phyloP scores from a whole-genome alignment of 2,888 invertebrate species.

The Drosophila prolongata region DNA sequence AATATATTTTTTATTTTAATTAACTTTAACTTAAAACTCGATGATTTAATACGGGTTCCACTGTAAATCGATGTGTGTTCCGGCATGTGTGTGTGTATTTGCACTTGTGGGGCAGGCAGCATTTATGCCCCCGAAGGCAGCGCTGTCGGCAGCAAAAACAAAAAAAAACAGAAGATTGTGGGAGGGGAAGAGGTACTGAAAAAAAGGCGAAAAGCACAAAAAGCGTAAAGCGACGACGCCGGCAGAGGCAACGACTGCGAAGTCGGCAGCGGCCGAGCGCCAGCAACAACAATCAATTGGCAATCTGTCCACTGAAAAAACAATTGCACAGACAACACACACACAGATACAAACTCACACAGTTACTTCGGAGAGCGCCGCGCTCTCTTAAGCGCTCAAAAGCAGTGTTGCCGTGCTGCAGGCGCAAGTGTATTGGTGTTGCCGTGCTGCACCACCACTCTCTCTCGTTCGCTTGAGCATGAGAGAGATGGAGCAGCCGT shows the following conservation, averaged over 20 bases:
- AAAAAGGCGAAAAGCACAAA: constrained; percentile 63
- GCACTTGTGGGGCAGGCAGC: constrained; percentile 72
- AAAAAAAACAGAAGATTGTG: constrained; percentile 22
- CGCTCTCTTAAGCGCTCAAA: constrained; percentile 23
- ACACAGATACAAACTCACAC: constrained; percentile 36
- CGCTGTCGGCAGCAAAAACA: constrained; percentile 60
- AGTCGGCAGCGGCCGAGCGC: constrained; percentile 40
- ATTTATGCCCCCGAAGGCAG: constrained; percentile 69
- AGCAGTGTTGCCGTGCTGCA: constrained; percentile 34
- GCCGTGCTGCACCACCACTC: constrained; percentile 15
- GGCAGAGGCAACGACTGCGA: constrained; percentile 36
- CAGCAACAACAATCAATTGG: constrained; percentile 76
- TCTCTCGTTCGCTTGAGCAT: constrained; percentile 3
- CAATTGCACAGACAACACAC: constrained; percentile 62
- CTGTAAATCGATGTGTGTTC: constrained; percentile 18
- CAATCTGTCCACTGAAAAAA: constrained; percentile 79
- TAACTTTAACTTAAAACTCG: no score
- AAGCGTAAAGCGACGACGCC: constrained; percentile 53
- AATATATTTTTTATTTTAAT: no score
- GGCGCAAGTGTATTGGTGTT: constrained; percentile 5
- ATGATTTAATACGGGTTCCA: neutral
- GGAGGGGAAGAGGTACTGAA: neutral
- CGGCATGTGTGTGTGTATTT: constrained; percentile 40
- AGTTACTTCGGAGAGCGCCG: constrained; percentile 47
- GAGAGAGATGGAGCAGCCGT: constrained; percentile 3